Percentiles rank a stretch among this genome's conserved stretches.
Evolutionary conservation across 1,140 invertebrate genomes (phyloP).

Genomic region (Zaprionus nigranus): DNA sequence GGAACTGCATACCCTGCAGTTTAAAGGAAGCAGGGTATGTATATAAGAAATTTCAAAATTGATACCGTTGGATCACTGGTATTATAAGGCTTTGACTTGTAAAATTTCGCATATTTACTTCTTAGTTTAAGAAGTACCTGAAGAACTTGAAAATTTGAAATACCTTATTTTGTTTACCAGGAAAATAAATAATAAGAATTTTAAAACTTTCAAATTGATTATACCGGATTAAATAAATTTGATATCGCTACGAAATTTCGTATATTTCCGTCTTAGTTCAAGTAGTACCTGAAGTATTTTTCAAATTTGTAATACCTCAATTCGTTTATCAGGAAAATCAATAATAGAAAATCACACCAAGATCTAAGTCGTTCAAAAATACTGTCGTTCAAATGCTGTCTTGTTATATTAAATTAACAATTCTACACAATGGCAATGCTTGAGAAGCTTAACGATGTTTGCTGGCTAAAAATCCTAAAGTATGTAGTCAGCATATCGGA

Average conservation of each 20-base stretch:
- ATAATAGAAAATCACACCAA: background rate
- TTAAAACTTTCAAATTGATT: too few species aligned
- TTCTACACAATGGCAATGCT: slow-evolving; percentile 12
- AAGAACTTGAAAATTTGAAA: background rate
- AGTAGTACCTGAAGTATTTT: too few species aligned
- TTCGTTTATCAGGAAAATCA: too few species aligned
- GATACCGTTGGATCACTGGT: background rate
- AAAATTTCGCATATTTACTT: background rate
- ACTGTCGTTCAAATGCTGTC: background rate
- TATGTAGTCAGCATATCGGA: slow-evolving; percentile 38
- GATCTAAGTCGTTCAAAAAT: background rate
- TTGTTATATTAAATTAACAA: background rate
- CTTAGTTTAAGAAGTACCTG: background rate
- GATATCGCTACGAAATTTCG: too few species aligned
- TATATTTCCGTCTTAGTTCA: too few species aligned
- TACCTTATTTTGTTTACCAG: background rate
- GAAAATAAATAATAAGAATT: too few species aligned
- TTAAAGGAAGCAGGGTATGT: background rate
- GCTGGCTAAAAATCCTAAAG: slow-evolving; percentile 45
- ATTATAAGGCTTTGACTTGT: background rate
- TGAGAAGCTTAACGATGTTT: slow-evolving; percentile 34
- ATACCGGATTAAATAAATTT: too few species aligned
- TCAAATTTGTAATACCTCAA: too few species aligned
- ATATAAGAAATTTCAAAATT: background rate
- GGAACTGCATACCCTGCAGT: background rate